phyloP scores from a whole-genome alignment of 2,113 vertebrate species.

The Proterorhinus semilunaris region DNA sequence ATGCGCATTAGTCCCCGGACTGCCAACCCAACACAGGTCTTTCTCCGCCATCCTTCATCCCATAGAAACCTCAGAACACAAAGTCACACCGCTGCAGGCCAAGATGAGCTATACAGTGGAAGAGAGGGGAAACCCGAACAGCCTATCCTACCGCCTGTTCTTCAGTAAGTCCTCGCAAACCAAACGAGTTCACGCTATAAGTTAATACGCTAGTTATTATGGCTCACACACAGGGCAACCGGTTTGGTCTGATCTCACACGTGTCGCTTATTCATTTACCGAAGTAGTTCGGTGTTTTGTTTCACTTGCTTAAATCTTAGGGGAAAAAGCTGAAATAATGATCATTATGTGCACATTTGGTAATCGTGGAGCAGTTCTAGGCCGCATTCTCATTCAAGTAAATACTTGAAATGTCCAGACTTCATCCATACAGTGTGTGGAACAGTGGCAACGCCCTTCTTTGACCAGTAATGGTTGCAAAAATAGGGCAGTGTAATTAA shows the following conservation, averaged over 20 bases:
- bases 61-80: not conserved
- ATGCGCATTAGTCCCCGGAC: constrained; percentile 8
- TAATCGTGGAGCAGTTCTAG: not conserved
- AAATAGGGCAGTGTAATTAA: too few species aligned
- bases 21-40: not conserved
- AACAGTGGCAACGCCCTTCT: not conserved
- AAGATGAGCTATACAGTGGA: constrained; percentile 81
- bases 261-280: constrained; percentile 59
- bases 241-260: constrained; percentile 49
- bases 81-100: not conserved
- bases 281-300: not conserved
- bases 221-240: not conserved
- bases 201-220: constrained; percentile 1
- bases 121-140: constrained; percentile 83
- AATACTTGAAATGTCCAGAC: not conserved
- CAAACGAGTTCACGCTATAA: not conserved
- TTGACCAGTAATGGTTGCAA: not conserved
- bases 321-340: not conserved
- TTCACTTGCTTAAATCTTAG: not conserved
- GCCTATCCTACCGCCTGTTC: constrained; percentile 83
- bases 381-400: too few species aligned
- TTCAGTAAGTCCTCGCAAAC: constrained; percentile 81
- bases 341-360: not conserved
- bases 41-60: constrained; percentile 37
- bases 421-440: not conserved